Evolutionary conservation across 2,888 invertebrate genomes (phyloP).

Genomic region (Xylota segnis): DNA sequence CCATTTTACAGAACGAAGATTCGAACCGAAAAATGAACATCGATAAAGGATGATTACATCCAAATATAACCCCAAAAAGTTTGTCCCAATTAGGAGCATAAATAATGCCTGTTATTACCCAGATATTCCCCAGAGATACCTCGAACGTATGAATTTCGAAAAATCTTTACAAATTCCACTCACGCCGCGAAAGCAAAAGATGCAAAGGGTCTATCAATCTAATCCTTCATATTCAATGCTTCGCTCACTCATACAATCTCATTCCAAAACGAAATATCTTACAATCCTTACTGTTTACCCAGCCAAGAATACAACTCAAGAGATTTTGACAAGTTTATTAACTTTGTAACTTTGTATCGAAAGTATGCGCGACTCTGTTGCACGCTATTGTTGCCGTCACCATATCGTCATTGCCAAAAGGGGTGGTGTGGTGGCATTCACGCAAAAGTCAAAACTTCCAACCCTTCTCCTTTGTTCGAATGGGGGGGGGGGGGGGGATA

Average conservation of each 20-base stretch:
- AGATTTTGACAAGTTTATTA: slow-evolving; percentile 76
- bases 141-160: slow-evolving; percentile 4
- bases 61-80: too few relatives aligned
- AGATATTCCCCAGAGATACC: slow-evolving; percentile 11
- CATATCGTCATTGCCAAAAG: slow-evolving; percentile 22
- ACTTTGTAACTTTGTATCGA: slow-evolving; percentile 65
- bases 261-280: slow-evolving; percentile 61
- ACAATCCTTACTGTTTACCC: slow-evolving; percentile 69
- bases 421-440: slow-evolving; percentile 57
- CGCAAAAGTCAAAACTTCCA: slow-evolving; percentile 70
- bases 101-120: slow-evolving; percentile 13
- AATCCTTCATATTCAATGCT: slow-evolving; percentile 2
- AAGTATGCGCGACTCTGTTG: slow-evolving; percentile 75
- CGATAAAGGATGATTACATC: too few relatives aligned
- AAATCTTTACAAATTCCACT: slow-evolving; percentile 57
- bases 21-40: too few relatives aligned
- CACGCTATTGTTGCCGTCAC: slow-evolving; percentile 65
- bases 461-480: slow-evolving; percentile 42
- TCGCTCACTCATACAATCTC: background rate
- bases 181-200: slow-evolving; percentile 40
- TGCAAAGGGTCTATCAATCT: slow-evolving; percentile 2
- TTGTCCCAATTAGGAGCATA: background rate
- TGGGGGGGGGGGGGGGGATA: background rate
- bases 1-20: too few relatives aligned
- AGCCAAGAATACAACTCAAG: slow-evolving; percentile 58